Percentiles rank a stretch among this genome's conserved stretches.
Conservation (phyloP, 1,140 invertebrate genomes). For the Hyposmocoma kahamanoa region DNA sequence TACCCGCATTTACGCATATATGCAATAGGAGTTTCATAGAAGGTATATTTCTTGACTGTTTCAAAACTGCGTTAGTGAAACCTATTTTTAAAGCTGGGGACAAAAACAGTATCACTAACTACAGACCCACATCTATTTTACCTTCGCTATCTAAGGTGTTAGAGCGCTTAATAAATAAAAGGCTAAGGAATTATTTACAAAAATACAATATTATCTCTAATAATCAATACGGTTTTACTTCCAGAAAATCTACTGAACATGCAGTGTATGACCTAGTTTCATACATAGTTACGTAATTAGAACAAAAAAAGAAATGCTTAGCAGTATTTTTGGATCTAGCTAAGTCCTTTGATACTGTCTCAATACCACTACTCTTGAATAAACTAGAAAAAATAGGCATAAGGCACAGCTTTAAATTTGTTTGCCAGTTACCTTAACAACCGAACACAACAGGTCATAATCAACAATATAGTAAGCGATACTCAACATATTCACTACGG, state of each 20-base stretch:
- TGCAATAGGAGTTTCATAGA: not conserved
- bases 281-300: not conserved
- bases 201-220: not conserved
- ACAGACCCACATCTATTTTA: constrained; percentile 3
- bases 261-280: not conserved
- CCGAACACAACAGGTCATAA: not conserved
- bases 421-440: not conserved
- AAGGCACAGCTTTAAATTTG: not conserved
- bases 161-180: not conserved
- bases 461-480: not conserved
- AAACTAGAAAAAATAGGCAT: constrained; percentile 2
- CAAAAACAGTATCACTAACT: not conserved
- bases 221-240: constrained; percentile 4
- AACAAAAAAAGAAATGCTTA: not conserved
- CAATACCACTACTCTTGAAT: not conserved
- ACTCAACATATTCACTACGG: not conserved
- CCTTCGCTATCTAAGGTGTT: not conserved
- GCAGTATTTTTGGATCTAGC: constrained; percentile 5
- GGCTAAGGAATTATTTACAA: not conserved
- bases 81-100: not conserved
- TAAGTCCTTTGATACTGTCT: constrained; percentile 6
- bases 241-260: not conserved
- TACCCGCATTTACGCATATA: not conserved
- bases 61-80: not conserved
- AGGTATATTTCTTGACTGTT: not conserved